phyloP scores from a whole-genome alignment of 2,113 vertebrate genomes.

The Setophaga kirtlandii region DNA sequence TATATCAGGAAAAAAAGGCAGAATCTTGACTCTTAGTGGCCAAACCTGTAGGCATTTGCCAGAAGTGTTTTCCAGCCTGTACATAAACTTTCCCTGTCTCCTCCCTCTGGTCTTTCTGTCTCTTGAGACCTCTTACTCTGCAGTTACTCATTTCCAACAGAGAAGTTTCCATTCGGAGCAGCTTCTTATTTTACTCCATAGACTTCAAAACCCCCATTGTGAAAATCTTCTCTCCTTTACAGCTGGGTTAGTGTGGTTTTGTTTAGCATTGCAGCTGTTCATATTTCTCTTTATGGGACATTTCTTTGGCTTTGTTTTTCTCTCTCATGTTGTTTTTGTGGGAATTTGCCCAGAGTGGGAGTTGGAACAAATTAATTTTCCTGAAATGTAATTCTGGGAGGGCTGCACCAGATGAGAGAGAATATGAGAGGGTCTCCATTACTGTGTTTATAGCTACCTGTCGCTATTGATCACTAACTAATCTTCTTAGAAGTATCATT shows the following conservation, averaged over 20 bases:
- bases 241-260: neutral
- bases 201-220: neutral
- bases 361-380: conserved; percentile 53
- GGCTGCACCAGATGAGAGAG: neutral
- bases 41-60: neutral
- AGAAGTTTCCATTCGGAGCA: neutral
- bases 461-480: conserved; percentile 57
- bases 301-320: conserved; percentile 13
- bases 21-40: neutral
- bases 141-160: neutral
- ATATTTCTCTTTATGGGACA: conserved; percentile 4
- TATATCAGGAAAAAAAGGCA: neutral
- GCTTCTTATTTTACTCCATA: neutral
- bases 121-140: neutral
- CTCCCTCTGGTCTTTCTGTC: neutral
- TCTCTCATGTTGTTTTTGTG: conserved; percentile 2
- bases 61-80: neutral
- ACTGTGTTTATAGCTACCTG: conserved; percentile 53
- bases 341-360: conserved; percentile 38
- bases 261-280: neutral
- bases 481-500: conserved; percentile 41
- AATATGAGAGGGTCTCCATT: conserved; percentile 25
- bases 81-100: neutral
- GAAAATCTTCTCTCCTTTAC: neutral
- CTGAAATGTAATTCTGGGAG: conserved; percentile 38